Percentiles rank a stretch among this genome's conserved stretches.
Conservation (phyloP, 2,888 invertebrate species). For the Meganola albula region DNA sequence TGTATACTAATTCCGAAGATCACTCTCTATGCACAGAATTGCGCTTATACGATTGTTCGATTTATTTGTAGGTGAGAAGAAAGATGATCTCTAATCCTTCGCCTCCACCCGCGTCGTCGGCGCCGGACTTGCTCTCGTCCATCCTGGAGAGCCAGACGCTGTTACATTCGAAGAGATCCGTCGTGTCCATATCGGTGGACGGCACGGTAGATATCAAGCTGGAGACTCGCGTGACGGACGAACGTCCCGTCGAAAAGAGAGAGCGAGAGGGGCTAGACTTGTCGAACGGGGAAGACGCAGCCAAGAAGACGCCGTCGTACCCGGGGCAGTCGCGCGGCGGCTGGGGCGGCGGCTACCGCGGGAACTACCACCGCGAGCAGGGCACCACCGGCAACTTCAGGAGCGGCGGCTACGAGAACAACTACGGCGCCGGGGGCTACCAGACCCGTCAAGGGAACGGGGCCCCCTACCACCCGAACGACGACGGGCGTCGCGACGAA, state of each 20-base stretch:
- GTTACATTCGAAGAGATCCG: constrained; percentile 81
- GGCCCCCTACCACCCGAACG: constrained; percentile 25
- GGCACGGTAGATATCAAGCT: constrained; percentile 79
- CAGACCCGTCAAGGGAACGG: constrained; percentile 30
- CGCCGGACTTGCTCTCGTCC: constrained; percentile 81
- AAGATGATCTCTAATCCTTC: constrained; percentile 66
- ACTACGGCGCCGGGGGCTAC: constrained; percentile 44
- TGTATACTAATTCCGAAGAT: too few species aligned
- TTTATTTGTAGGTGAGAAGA: constrained; percentile 55
- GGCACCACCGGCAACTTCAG: constrained; percentile 74
- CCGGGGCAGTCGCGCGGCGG: constrained; percentile 77
- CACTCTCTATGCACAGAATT: too few species aligned
- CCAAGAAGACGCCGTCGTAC: constrained; percentile 79
- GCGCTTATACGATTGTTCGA: too few species aligned
- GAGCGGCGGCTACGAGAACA: constrained; percentile 49
- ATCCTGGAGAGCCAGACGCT: constrained; percentile 84
- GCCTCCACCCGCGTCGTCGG: constrained; percentile 57
- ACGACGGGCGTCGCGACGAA: constrained; percentile 37
- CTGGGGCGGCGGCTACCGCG: constrained; percentile 63
- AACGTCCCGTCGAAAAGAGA: constrained; percentile 8
- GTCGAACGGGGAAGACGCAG: constrained; percentile 38
- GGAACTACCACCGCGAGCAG: constrained; percentile 37
- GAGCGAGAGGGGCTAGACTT: constrained; percentile 38
- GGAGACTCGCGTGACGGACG: constrained; percentile 24
- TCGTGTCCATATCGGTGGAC: constrained; percentile 77